Conservation (phyloP, 2,888 invertebrate genomes). For the Boloria euphrosyne region DNA sequence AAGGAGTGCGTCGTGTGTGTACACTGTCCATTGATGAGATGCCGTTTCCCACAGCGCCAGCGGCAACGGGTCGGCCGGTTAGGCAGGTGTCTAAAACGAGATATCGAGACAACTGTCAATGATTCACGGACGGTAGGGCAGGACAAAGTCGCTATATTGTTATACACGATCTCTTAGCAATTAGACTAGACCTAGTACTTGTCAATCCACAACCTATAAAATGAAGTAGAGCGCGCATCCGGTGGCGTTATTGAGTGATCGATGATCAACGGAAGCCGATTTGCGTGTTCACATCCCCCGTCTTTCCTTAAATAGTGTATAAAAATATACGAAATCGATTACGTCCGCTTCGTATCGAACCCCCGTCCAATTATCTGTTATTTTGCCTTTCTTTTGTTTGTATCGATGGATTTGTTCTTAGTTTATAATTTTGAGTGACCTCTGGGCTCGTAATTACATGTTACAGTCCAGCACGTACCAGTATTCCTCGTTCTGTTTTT, state of each 20-base stretch:
- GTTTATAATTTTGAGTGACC: slow-evolving; percentile 75
- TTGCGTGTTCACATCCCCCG: slow-evolving; percentile 65
- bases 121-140: slow-evolving; percentile 37
- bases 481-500: slow-evolving; percentile 66
- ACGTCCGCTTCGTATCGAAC: slow-evolving; percentile 66
- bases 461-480: slow-evolving; percentile 66
- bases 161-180: slow-evolving; percentile 56
- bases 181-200: slow-evolving; percentile 54
- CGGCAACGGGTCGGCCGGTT: slow-evolving; percentile 55
- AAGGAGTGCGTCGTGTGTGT: slow-evolving; percentile 63
- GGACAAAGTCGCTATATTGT: slow-evolving; percentile 50
- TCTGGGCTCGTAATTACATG: slow-evolving; percentile 76
- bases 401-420: slow-evolving; percentile 64
- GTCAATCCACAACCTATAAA: slow-evolving; percentile 52
- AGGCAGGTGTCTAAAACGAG: slow-evolving; percentile 66
- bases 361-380: slow-evolving; percentile 72
- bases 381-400: slow-evolving; percentile 75
- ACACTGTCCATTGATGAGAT: slow-evolving; percentile 71
- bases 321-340: slow-evolving; percentile 62
- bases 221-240: slow-evolving; percentile 61
- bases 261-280: slow-evolving; percentile 57
- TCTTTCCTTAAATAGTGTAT: slow-evolving; percentile 66
- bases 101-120: slow-evolving; percentile 57
- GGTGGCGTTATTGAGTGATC: slow-evolving; percentile 56
- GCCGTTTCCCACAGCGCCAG: slow-evolving; percentile 71